Conservation (phyloP, 2,113 vertebrate species). For the Apteryx owenii region DNA sequence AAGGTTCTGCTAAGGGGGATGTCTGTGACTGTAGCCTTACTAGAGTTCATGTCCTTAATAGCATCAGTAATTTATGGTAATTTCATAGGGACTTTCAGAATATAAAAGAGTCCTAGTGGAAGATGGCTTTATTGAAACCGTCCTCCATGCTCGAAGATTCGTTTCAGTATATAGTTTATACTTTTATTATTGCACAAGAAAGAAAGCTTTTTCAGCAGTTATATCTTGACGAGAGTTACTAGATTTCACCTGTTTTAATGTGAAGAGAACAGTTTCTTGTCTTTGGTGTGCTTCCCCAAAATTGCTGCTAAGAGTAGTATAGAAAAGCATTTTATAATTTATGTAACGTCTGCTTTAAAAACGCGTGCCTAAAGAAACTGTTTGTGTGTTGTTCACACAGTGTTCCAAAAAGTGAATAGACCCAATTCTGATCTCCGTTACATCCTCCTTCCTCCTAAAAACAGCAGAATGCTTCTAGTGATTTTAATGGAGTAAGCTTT, state of each 20-base stretch:
- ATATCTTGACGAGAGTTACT: neutral
- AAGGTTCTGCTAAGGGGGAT: neutral
- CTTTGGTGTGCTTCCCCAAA: neutral
- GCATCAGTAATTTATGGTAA: neutral
- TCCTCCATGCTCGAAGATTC: neutral
- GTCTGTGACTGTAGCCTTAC: neutral
- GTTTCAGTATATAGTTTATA: neutral
- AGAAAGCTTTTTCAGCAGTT: neutral
- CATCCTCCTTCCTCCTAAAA: neutral
- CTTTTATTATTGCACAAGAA: neutral
- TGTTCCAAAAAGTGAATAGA: neutral
- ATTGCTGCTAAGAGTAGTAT: neutral
- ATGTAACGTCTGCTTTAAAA: neutral
- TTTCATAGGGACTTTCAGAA: neutral
- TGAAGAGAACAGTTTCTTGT: neutral
- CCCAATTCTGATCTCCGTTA: neutral
- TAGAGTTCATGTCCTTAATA: neutral
- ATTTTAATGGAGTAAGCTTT: neutral
- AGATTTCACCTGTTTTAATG: neutral
- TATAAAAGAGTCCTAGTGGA: neutral
- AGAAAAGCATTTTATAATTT: neutral
- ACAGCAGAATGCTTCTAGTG: neutral
- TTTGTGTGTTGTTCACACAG: neutral
- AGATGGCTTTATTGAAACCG: neutral
- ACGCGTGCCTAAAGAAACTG: neutral